Evolutionary conservation across 2,797 vertebrate genomes (phyloP).

Genomic region (Vireo griseus): DNA sequence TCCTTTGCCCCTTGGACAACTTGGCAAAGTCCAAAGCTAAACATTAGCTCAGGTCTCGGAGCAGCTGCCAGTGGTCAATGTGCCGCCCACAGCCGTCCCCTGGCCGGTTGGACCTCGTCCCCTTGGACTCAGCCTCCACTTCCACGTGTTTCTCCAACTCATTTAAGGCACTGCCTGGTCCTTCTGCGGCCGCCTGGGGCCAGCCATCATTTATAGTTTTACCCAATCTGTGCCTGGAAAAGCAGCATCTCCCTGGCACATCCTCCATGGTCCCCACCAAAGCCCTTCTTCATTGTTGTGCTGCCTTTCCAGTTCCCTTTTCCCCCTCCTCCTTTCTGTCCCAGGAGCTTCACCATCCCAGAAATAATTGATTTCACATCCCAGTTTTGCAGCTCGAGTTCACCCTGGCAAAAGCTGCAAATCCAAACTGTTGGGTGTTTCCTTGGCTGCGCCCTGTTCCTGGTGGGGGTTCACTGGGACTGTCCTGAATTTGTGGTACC

Average conservation of each 20-base stretch:
- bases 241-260: background rate
- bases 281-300: background rate
- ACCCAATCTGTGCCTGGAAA: fast-evolving
- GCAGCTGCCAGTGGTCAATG: background rate
- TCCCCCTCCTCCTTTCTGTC: background rate
- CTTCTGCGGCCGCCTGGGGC: fast-evolving
- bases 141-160: fast-evolving
- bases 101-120: fast-evolving
- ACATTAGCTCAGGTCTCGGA: constrained; percentile 7
- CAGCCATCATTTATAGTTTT: background rate
- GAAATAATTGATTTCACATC: too few species aligned
- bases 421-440: background rate
- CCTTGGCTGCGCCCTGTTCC: background rate
- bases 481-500: fast-evolving
- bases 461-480: fast-evolving
- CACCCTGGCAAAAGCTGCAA: background rate
- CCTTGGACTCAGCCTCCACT: background rate
- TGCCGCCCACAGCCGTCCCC: fast-evolving
- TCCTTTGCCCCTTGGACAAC: background rate
- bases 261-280: background rate
- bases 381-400: background rate
- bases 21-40: constrained; percentile 42
- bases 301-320: background rate
- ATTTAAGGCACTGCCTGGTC: background rate
- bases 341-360: background rate